Base-by-base conservation (phyloP, 2,113 vertebrate species). In the Suricata suricatta region DNA sequence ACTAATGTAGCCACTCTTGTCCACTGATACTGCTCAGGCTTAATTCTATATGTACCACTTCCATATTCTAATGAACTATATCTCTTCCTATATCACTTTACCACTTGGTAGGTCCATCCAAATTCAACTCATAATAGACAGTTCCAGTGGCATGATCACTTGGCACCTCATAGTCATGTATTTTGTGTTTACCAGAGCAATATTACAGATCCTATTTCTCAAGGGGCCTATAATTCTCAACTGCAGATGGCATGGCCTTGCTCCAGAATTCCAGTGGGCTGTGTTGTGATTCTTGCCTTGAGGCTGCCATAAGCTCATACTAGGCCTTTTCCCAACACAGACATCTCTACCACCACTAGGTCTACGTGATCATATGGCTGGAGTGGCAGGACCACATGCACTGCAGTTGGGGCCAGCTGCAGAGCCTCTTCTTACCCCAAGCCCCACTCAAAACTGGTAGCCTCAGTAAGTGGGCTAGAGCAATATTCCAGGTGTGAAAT, bases 171-270 rank as follows among this genome's bases (percentile, higher is more conserved):
- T 2, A 50, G 23, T 44, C 5, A 47, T 83, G 44, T 47, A 60
- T 77, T 95, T 47, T 82, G 27, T 82, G 50, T 87, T 82, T 64
- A 64, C 16, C 7, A 71, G 25, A 80, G 38, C 27, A 74, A 79
- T 68, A 85, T 74, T 85, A 12, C 83, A 88, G 77, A 66, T 19
- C 31, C 35, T 74, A 0, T 29, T 94, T 72, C 71, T 97, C 95
- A 66, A 80, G 92, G 89, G 9, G 33, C 44, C n/a, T 90, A 33
- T 60, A 57, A 89, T 80, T 57, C 44, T 85, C 33, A 64, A 31
- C 52, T 96, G 77, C 69, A 91, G 83, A 84, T 94, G 77, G 69
- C 77, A 72, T 84, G 94, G 69, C 69, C 19, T 96, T 54, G 60
- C 16, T 94, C 88, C 92, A 96, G 50, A 52, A 92, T 66, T 64